A percentile compares a stretch with the other conserved stretches of the same genome.
phyloP scores from a whole-genome alignment of 2,888 invertebrate species.

The Rhagium mordax region DNA sequence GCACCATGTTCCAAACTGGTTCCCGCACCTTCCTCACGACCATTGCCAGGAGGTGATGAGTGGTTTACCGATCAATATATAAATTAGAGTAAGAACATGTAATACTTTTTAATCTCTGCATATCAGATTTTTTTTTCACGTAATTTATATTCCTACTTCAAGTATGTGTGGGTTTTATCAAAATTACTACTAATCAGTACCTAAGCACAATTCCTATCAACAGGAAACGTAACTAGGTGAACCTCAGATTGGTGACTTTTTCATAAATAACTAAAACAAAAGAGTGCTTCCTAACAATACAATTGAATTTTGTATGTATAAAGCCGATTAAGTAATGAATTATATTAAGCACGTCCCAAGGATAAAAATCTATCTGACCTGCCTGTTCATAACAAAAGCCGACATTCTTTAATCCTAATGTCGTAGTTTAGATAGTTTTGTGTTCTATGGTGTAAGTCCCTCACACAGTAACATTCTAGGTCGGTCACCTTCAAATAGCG shows the following conservation, averaged over 20 bases:
- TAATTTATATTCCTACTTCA: too few relatives aligned
- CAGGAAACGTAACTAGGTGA: too few relatives aligned
- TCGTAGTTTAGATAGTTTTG: not conserved
- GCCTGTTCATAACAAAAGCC: not conserved
- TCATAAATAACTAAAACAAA: not conserved
- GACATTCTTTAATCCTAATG: not conserved
- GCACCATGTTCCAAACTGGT: constrained; percentile 25
- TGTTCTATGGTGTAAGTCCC: not conserved
- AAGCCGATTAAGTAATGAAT: not conserved
- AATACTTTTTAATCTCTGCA: not conserved
- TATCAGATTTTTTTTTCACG: not conserved
- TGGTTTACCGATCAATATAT: not conserved
- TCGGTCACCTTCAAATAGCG: not conserved
- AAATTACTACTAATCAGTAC: too few relatives aligned
- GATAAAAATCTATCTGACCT: not conserved
- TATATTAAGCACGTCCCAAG: not conserved
- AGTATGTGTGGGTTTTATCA: too few relatives aligned
- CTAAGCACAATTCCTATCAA: too few relatives aligned
- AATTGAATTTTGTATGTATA: not conserved
- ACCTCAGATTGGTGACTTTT: too few relatives aligned
- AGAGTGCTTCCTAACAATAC: not conserved
- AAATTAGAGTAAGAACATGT: not conserved
- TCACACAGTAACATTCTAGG: not conserved
- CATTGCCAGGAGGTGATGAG: constrained; percentile 10
- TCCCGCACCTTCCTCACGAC: constrained; percentile 36